These are phyloP conservation scores for Aix galericulata DNA, from an alignment of 2,113 vertebrate genomes.

Conservation along the genomic window DNA sequence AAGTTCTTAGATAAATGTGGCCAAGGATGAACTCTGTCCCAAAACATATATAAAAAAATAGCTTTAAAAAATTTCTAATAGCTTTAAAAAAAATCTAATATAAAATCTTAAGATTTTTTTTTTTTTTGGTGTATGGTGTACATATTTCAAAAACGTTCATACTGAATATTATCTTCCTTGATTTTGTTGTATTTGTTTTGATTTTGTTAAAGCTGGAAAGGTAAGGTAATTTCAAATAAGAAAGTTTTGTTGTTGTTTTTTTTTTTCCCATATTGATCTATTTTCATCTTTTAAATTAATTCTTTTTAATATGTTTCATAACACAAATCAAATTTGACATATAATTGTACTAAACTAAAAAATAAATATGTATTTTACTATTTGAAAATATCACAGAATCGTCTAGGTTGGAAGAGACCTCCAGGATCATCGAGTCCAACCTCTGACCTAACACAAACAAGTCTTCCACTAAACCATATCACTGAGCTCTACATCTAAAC, in stretches of 20 bases:
- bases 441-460: too few relatives aligned
- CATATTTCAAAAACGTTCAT: not conserved
- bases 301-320: not conserved
- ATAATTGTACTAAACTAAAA: not conserved
- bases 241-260: not conserved
- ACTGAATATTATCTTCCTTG: not conserved
- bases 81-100: not conserved
- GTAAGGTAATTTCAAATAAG: not conserved
- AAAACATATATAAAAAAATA: not conserved
- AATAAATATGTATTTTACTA: fast-evolving
- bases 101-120: not conserved
- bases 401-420: too few relatives aligned
- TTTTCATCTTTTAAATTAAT: not conserved
- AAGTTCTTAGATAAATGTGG: not conserved
- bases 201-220: not conserved
- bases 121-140: not conserved
- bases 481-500: too few relatives aligned
- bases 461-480: too few relatives aligned
- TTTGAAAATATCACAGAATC: not conserved
- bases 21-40: not conserved
- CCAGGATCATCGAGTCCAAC: too few relatives aligned
- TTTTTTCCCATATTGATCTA: not conserved
- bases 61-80: too few relatives aligned
- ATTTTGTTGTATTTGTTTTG: not conserved
- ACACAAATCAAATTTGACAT: not conserved